phyloP scores from a whole-genome alignment of 2,797 vertebrate genomes.

The Triplophysa bombifrons region DNA sequence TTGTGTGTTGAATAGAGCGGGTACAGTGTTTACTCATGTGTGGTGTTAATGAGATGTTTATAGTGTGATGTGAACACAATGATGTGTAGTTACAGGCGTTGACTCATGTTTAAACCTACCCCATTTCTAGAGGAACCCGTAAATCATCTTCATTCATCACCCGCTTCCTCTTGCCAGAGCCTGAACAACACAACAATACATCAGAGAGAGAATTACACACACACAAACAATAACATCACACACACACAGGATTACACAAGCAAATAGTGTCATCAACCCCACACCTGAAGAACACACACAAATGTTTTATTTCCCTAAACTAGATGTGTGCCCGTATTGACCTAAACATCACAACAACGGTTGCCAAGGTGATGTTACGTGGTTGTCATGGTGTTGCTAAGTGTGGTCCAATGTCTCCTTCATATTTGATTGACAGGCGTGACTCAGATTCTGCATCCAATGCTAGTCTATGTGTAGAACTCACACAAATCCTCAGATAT shows the following conservation, averaged over 20 bases:
- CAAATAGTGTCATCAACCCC: background rate
- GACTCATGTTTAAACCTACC: constrained; percentile 79
- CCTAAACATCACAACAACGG: background rate
- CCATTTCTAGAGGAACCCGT: constrained; percentile 90
- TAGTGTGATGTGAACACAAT: constrained; percentile 2
- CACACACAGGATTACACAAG: background rate
- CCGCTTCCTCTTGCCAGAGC: constrained; percentile 90
- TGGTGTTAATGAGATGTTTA: background rate
- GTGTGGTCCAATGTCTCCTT: too few species aligned
- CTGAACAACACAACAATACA: constrained; percentile 65
- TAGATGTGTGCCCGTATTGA: background rate
- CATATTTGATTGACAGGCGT: too few species aligned
- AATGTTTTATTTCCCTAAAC: background rate
- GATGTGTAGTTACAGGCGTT: constrained; percentile 28
- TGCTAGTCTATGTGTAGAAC: too few species aligned
- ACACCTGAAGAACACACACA: constrained; percentile 9
- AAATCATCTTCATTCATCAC: constrained; percentile 91
- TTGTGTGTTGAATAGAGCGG: too few species aligned
- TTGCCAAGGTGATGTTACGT: background rate
- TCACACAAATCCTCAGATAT: too few species aligned
- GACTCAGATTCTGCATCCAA: too few species aligned
- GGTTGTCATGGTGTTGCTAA: background rate
- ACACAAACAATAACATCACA: constrained; percentile 8
- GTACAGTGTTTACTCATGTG: background rate
- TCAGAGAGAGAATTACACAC: constrained; percentile 2